Percentiles rank a stretch among this genome's conserved stretches.
phyloP scores from a whole-genome alignment of 2,888 invertebrate genomes.

The Bombylius discolor region DNA sequence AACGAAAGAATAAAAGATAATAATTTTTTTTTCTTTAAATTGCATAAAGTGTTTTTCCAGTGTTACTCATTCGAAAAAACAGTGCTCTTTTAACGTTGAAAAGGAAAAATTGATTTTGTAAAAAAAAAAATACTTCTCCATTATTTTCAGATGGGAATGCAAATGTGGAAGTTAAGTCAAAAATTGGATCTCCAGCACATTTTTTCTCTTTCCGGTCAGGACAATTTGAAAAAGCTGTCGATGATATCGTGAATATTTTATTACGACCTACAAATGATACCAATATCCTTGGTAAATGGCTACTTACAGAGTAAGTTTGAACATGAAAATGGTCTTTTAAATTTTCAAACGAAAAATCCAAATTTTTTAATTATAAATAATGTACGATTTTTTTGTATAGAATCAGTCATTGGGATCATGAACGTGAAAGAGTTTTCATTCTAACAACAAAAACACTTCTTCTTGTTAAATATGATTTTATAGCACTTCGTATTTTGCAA shows the following conservation, averaged over 20 bases:
- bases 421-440: conserved; percentile 65
- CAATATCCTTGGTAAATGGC: conserved; percentile 58
- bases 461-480: conserved; percentile 73
- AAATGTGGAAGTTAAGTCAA: conserved; percentile 3
- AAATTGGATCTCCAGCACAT: conserved; percentile 9
- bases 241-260: conserved; percentile 52
- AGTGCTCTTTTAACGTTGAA: too few relatives aligned
- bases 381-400: conserved; percentile 36
- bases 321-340: too few relatives aligned
- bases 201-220: conserved; percentile 58
- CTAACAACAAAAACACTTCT: conserved; percentile 60
- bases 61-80: too few relatives aligned
- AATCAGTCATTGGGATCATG: conserved; percentile 78
- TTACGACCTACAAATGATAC: conserved; percentile 55
- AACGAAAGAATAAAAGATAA: too few relatives aligned
- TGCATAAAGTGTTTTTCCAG: too few relatives aligned
- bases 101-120: too few relatives aligned
- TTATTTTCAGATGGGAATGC: neutral
- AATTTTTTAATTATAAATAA: neutral
- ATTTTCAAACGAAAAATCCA: neutral
- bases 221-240: conserved; percentile 57
- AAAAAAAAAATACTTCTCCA: too few relatives aligned
- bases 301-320: conserved; percentile 61
- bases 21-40: too few relatives aligned
- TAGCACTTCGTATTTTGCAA: conserved; percentile 60